Evolutionary conservation across 2,113 vertebrate genomes (phyloP).

Genomic region (Chrysemys picta): DNA sequence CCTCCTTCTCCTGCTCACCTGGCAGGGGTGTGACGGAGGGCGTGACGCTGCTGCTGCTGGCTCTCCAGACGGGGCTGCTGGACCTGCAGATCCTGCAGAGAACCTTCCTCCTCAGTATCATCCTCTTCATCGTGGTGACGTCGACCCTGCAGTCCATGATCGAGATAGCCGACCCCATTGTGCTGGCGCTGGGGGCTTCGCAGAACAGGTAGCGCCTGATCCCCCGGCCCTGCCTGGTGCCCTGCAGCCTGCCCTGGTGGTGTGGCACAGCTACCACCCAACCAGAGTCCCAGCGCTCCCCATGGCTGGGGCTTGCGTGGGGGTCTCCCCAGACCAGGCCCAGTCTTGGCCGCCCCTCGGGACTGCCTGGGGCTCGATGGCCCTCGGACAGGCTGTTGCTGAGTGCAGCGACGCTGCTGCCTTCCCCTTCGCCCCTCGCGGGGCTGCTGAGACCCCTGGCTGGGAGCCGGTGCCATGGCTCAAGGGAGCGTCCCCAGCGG

Average conservation of each 20-base stretch:
- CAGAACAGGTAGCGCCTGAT: slow-evolving; percentile 79
- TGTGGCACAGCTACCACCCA: not conserved
- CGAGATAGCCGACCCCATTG: slow-evolving; percentile 87
- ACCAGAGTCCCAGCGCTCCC: too few relatives aligned
- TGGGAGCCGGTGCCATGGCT: not conserved
- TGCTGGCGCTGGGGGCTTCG: slow-evolving; percentile 86
- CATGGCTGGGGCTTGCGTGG: not conserved
- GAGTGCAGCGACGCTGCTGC: too few relatives aligned
- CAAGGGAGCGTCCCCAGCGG: not conserved
- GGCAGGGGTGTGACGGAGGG: slow-evolving; percentile 89
- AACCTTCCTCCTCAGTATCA: slow-evolving; percentile 92
- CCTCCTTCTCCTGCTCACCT: not conserved
- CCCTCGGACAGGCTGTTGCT: too few relatives aligned
- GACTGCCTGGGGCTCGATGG: too few relatives aligned
- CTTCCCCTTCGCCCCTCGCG: not conserved
- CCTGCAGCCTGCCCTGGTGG: not conserved
- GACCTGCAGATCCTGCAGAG: slow-evolving; percentile 87
- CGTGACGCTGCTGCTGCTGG: slow-evolving; percentile 87
- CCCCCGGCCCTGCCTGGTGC: rapidly evolving
- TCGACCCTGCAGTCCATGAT: slow-evolving; percentile 91
- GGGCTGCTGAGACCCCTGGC: too few relatives aligned
- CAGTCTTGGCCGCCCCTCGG: not conserved
- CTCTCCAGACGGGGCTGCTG: slow-evolving; percentile 88
- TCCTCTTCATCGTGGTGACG: slow-evolving; percentile 91
- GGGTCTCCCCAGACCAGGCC: not conserved